Evolutionary conservation across 1,140 invertebrate species (phyloP).

Genomic region (Chymomyza costata): DNA sequence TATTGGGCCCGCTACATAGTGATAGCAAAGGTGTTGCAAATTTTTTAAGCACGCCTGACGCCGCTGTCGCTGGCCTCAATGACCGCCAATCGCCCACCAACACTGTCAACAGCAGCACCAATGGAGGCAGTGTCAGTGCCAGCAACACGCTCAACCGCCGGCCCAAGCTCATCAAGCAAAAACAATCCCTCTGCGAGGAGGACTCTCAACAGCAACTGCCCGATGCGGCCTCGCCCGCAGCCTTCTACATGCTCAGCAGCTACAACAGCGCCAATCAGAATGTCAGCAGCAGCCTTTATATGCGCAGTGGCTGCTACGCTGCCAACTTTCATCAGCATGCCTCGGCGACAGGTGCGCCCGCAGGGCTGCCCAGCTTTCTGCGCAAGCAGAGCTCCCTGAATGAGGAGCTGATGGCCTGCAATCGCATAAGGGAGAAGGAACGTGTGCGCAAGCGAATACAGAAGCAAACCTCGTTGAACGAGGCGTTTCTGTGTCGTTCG

Average conservation of each 20-base stretch:
- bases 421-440: slow-evolving; percentile 88
- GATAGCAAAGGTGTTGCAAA: slow-evolving; percentile 20
- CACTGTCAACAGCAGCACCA: no score
- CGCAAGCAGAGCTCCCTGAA: slow-evolving; percentile 92
- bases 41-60: slow-evolving; percentile 27
- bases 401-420: slow-evolving; percentile 90
- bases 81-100: slow-evolving; percentile 50
- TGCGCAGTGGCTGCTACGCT: slow-evolving; percentile 42
- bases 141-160: slow-evolving; percentile 55
- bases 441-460: slow-evolving; percentile 88
- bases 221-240: slow-evolving; percentile 8
- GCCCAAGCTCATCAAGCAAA: slow-evolving; percentile 86
- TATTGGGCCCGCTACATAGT: slow-evolving; percentile 43
- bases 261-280: slow-evolving; percentile 47
- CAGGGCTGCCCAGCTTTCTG: slow-evolving; percentile 66
- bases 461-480: slow-evolving; percentile 91
- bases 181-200: slow-evolving; percentile 85
- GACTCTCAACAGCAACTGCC: slow-evolving; percentile 69
- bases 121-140: slow-evolving; percentile 25
- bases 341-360: background rate
- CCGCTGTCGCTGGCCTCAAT: slow-evolving; percentile 22
- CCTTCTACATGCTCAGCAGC: slow-evolving; percentile 58
- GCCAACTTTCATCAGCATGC: slow-evolving; percentile 30
- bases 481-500: slow-evolving; percentile 87
- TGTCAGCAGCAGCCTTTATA: slow-evolving; percentile 54